Percentiles rank a stretch among this genome's conserved stretches.
phyloP scores from a whole-genome alignment of 2,888 invertebrate genomes.

The Salticus scenicus region DNA sequence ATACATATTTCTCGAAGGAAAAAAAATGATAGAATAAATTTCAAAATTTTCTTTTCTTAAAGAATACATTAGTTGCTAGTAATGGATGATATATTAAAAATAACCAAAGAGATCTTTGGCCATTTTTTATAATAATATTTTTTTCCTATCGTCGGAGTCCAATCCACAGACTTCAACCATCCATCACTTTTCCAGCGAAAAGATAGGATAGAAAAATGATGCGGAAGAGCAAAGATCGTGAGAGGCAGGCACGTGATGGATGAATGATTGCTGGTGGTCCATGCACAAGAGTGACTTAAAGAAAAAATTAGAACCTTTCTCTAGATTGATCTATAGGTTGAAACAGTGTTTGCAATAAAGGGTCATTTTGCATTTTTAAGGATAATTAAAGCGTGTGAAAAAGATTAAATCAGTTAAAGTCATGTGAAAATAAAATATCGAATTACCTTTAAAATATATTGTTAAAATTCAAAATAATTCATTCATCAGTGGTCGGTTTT shows the following conservation, averaged over 20 bases:
- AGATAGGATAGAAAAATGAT: slow-evolving; percentile 53
- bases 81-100: slow-evolving; percentile 7
- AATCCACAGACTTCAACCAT: slow-evolving; percentile 53
- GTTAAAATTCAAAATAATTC: no score
- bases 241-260: slow-evolving; percentile 51
- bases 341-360: no score
- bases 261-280: slow-evolving; percentile 63
- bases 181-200: slow-evolving; percentile 44
- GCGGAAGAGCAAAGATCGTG: slow-evolving; percentile 50
- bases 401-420: no score
- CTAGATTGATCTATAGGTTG: no score
- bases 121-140: no score
- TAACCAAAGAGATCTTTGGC: neutral
- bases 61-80: neutral
- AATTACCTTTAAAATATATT: no score
- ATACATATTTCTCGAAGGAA: no score
- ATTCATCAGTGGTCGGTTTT: no score
- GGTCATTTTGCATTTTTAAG: no score
- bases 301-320: no score
- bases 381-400: no score
- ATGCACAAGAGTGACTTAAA: neutral
- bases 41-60: neutral
- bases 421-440: no score
- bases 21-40: neutral
- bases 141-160: slow-evolving; percentile 34